These are phyloP conservation scores for Manis pentadactyla DNA, from an alignment of 2,797 vertebrate genomes.

Conservation along the genomic window DNA sequence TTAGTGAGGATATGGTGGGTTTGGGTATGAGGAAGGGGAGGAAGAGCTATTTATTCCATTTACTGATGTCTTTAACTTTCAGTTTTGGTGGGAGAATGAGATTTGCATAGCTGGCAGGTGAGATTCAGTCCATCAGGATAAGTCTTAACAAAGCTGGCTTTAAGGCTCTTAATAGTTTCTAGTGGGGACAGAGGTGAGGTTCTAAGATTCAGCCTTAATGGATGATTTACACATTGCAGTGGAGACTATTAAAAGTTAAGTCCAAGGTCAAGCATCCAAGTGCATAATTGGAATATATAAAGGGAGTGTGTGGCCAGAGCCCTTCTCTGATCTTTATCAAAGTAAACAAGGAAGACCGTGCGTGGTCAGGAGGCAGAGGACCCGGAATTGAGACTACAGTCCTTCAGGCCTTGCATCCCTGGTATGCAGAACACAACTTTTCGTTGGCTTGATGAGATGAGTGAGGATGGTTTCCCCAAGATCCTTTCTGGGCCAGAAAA, in stretches of 20 bases:
- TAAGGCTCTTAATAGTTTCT: neutral
- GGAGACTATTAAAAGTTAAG: neutral
- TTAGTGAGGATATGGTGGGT: neutral
- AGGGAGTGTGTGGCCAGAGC: neutral
- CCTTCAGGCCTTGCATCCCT: neutral
- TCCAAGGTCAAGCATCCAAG: neutral
- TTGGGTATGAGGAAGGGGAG: neutral
- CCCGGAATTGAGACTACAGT: neutral
- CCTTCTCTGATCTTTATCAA: neutral
- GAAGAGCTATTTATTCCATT: neutral
- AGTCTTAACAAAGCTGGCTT: conserved; percentile 5
- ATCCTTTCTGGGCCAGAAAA: neutral
- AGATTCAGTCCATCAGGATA: neutral
- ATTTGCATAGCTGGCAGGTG: neutral
- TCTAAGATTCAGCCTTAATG: conserved; percentile 1
- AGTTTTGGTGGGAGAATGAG: neutral
- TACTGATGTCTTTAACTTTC: neutral
- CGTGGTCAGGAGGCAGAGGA: neutral
- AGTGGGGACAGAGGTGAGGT: neutral
- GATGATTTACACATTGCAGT: neutral
- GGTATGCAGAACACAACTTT: neutral
- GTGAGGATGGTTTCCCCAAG: too few relatives aligned
- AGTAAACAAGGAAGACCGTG: neutral
- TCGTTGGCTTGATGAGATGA: neutral
- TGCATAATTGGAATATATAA: neutral